Conservation (phyloP, 2,888 invertebrate species). For the Drosophila fulvimacula region DNA sequence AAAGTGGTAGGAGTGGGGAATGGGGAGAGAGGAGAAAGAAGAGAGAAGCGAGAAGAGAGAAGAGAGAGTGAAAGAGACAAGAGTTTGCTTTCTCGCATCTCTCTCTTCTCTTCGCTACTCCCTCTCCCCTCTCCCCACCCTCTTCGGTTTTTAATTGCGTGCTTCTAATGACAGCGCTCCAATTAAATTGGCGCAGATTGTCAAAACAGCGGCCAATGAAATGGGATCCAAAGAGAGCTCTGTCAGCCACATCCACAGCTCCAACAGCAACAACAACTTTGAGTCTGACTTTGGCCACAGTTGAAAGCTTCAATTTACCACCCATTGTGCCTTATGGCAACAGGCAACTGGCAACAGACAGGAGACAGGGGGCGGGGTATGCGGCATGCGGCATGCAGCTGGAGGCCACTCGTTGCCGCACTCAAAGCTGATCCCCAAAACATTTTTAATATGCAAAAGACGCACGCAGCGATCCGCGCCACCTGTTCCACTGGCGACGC, state of each 20-base stretch:
- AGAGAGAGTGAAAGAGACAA: neutral
- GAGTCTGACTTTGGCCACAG: constrained; percentile 36
- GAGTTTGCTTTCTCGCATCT: constrained; percentile 6
- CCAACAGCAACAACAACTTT: constrained; percentile 16
- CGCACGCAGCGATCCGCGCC: constrained; percentile 65
- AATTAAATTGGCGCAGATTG: constrained; percentile 76
- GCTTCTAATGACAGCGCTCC: constrained; percentile 80
- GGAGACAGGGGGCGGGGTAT: constrained; percentile 1
- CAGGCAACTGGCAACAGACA: constrained; percentile 22
- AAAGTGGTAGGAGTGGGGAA: neutral
- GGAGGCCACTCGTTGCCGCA: constrained; percentile 27
- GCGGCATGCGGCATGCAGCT: constrained; percentile 18
- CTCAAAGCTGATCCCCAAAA: constrained; percentile 40
- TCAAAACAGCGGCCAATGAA: constrained; percentile 77
- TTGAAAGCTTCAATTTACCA: constrained; percentile 81
- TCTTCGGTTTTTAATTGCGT: constrained; percentile 67
- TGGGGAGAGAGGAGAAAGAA: neutral
- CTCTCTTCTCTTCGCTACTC: neutral
- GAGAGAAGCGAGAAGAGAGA: neutral
- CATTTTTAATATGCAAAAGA: constrained; percentile 68
- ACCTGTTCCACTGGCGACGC: constrained; percentile 48
- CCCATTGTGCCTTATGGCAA: constrained; percentile 77
- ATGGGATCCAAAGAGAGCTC: constrained; percentile 54
- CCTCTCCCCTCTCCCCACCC: too few relatives aligned
- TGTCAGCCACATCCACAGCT: constrained; percentile 14